These are phyloP conservation scores for Neocrepidodera transversa DNA, from an alignment of 2,888 invertebrate species.

Conservation along the genomic window DNA sequence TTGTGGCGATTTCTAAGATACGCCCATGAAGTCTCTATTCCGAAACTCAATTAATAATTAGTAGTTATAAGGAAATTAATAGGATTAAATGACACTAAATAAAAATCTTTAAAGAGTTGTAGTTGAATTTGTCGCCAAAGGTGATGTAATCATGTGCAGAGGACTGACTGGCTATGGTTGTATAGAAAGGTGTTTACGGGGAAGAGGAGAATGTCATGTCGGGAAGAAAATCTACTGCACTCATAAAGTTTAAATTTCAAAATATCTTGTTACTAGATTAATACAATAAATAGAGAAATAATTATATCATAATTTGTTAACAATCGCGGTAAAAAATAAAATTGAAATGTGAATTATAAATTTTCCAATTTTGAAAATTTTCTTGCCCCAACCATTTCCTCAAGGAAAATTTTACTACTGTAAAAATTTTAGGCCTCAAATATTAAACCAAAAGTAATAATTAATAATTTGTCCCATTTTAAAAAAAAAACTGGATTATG, in stretches of 20 bases:
- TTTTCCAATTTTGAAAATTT: too few relatives aligned
- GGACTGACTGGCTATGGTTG: slow-evolving; percentile 38
- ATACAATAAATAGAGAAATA: background rate
- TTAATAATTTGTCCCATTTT: too few relatives aligned
- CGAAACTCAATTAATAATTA: slow-evolving; percentile 29
- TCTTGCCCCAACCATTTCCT: too few relatives aligned
- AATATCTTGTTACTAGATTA: background rate
- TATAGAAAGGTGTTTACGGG: slow-evolving; percentile 36
- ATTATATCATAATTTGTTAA: too few relatives aligned
- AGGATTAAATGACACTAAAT: slow-evolving; percentile 42
- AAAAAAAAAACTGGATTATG: too few relatives aligned
- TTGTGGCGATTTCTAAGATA: too few relatives aligned
- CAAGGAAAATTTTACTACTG: too few relatives aligned
- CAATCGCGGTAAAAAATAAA: too few relatives aligned
- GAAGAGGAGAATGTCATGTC: slow-evolving; percentile 34
- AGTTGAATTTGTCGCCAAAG: slow-evolving; percentile 48
- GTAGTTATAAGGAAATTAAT: slow-evolving; percentile 40
- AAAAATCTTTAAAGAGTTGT: slow-evolving; percentile 38
- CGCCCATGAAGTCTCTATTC: slow-evolving; percentile 2
- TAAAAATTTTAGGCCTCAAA: too few relatives aligned
- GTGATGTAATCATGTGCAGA: slow-evolving; percentile 45
- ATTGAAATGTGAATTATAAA: too few relatives aligned
- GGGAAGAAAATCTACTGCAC: slow-evolving; percentile 27
- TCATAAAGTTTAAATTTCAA: background rate
- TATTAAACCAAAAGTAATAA: too few relatives aligned